phyloP scores from a whole-genome alignment of 2,113 vertebrate species.

The Cyprinodon brontotheroides region DNA sequence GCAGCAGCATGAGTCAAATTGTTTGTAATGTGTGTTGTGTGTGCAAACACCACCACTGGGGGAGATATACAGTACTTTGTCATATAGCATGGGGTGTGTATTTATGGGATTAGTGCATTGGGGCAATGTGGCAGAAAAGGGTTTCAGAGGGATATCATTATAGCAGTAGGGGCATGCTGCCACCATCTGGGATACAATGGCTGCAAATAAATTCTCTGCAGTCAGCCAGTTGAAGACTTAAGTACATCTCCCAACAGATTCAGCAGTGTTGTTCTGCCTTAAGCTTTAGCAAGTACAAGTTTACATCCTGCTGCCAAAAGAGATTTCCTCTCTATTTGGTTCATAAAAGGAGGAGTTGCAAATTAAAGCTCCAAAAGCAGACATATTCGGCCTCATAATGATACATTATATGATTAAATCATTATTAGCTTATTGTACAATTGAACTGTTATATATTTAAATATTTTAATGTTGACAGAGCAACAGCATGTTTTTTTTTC shows the following conservation, averaged over 20 bases:
- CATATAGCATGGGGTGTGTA: conserved; percentile 43
- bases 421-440: not conserved
- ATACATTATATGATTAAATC: not conserved
- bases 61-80: conserved; percentile 41
- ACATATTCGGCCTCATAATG: not conserved
- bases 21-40: conserved; percentile 67
- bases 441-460: not conserved
- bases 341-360: conserved; percentile 2
- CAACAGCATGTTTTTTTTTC: too few relatives aligned
- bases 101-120: conserved; percentile 43
- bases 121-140: conserved; percentile 53
- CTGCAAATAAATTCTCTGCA: conserved; percentile 38
- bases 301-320: conserved; percentile 30
- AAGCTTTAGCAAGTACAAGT: conserved; percentile 32
- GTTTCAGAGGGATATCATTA: conserved; percentile 38
- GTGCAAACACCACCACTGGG: conserved; percentile 68
- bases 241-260: conserved; percentile 28
- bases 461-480: too few relatives aligned
- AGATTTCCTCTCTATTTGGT: conserved; percentile 12
- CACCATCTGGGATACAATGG: conserved; percentile 62
- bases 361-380: conserved; percentile 1
- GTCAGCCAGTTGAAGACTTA: conserved; percentile 38
- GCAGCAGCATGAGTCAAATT: conserved; percentile 65
- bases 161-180: conserved; percentile 62
- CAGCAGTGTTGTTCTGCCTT: conserved; percentile 6